phyloP scores from a whole-genome alignment of 92 coral and sea anemone genomes.

The Phymanthus crucifer region DNA sequence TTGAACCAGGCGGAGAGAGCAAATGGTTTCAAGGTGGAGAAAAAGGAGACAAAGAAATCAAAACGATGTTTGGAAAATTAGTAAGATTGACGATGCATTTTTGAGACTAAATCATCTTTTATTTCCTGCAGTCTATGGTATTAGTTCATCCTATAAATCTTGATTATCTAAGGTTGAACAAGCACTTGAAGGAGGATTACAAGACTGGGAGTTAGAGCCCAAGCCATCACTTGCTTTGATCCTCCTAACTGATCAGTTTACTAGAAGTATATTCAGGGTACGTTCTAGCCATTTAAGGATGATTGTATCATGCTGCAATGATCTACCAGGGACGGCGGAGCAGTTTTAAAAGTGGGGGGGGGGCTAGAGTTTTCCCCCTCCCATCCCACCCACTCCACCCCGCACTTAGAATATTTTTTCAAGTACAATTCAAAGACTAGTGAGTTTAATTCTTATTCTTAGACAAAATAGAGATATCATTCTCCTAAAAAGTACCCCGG shows the following conservation, averaged over 20 bases:
- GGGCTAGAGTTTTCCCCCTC: too few species aligned
- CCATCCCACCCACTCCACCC: too few species aligned
- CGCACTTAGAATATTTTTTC: too few species aligned
- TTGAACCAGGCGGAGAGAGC: slow-evolving; percentile 62
- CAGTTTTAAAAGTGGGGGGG: too few species aligned
- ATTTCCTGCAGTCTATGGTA: background rate
- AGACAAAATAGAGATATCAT: too few species aligned
- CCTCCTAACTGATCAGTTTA: slow-evolving; percentile 83
- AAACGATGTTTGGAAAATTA: slow-evolving; percentile 57
- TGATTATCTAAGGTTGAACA: slow-evolving; percentile 57
- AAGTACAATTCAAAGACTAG: too few species aligned
- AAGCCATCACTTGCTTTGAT: slow-evolving; percentile 77
- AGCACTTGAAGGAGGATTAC: slow-evolving; percentile 73
- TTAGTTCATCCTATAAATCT: background rate
- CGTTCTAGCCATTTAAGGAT: background rate
- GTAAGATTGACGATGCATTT: too few species aligned
- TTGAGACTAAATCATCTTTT: too few species aligned
- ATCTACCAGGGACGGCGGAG: too few species aligned
- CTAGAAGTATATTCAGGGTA: slow-evolving; percentile 80
- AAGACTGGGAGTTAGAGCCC: slow-evolving; percentile 85
- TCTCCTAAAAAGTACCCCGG: too few species aligned
- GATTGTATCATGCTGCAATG: background rate
- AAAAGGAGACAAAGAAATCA: slow-evolving; percentile 69
- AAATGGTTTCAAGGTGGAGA: slow-evolving; percentile 81
- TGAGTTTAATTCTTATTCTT: too few species aligned